Base-by-base conservation (phyloP, 2,797 vertebrate genomes). In the Thaleichthys pacificus region DNA sequence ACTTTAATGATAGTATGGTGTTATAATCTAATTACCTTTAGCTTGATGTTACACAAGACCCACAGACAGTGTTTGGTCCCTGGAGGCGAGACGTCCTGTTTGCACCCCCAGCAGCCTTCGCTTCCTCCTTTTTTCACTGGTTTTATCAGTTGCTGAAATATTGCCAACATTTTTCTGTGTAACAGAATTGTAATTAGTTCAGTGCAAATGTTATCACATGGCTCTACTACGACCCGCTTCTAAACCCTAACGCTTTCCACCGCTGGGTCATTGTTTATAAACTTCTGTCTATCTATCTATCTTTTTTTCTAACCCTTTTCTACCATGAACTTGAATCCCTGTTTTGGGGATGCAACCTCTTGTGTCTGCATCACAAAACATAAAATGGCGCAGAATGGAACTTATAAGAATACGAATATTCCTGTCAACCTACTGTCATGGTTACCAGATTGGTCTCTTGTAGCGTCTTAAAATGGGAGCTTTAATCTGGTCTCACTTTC, bases 1-100 rank as follows among this genome's bases (percentile, higher is more conserved):
- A 82, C 78, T 80, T 81, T 71, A 85, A 79, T 79, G 86, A 86
- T 81, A 73, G 73, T 73, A 76, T 77, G 72, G 70, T 82, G 74
- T 73, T 81, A 81, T 91, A 87, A 89, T 89, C 84, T 81, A 75
- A 89, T 91, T 81, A 86, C 77, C 72, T 82, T 81, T 79, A 78
- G 83, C 78, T 86, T 78, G 65, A 79, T 73, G 76, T 76, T 75
- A 82, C 72, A 72, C 74, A 74, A 69, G 68, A 61, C 70, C 73
- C 77, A 72, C 73, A 68, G 78, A 64, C 60, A 61, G 66, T 68
- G 72, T 72, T 49, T 77, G 71, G 67, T 74, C 67, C 67, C 82
- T 79, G 35, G 28, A 66, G 80, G 77, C 70, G 68, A 61, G 54
- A 74, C 71, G 38, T 26, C 60, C 63, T 24, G 64, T 49, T 72